A percentile compares a stretch with the other conserved stretches of the same genome.
phyloP scores from a whole-genome alignment of 1,140 invertebrate species.

The Coptotermes formosanus region DNA sequence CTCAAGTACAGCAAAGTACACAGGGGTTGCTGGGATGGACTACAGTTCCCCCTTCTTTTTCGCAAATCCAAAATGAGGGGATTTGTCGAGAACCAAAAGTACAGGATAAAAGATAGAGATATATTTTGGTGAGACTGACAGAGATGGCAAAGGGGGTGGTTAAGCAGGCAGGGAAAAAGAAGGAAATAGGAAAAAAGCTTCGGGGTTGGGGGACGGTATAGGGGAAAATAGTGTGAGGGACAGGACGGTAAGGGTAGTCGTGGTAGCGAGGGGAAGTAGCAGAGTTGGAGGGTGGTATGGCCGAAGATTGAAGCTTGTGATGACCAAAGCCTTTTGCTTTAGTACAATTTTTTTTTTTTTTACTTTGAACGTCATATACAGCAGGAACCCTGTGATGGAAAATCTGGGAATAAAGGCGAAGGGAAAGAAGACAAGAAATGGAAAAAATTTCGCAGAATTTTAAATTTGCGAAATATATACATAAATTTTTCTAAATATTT shows the following conservation, averaged over 20 bases:
- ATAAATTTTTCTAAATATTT: too few relatives aligned
- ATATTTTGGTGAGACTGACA: background rate
- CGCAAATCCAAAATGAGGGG: slow-evolving; percentile 32
- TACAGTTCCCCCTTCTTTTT: background rate
- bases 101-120: background rate
- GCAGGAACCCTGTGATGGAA: background rate
- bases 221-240: background rate
- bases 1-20: background rate
- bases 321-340: slow-evolving; percentile 12
- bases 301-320: slow-evolving; percentile 10
- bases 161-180: slow-evolving; percentile 13
- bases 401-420: background rate
- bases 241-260: background rate
- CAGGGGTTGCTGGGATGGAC: slow-evolving; percentile 22
- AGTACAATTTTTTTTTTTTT: background rate
- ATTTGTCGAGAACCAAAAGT: slow-evolving; percentile 32
- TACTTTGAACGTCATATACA: background rate
- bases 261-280: background rate
- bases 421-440: background rate
- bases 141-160: background rate
- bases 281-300: slow-evolving; percentile 17
- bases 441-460: background rate
- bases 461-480: background rate
- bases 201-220: background rate
- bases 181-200: slow-evolving; percentile 21